phyloP scores from a whole-genome alignment of 2,797 vertebrate genomes.

The Macropodus opercularis region DNA sequence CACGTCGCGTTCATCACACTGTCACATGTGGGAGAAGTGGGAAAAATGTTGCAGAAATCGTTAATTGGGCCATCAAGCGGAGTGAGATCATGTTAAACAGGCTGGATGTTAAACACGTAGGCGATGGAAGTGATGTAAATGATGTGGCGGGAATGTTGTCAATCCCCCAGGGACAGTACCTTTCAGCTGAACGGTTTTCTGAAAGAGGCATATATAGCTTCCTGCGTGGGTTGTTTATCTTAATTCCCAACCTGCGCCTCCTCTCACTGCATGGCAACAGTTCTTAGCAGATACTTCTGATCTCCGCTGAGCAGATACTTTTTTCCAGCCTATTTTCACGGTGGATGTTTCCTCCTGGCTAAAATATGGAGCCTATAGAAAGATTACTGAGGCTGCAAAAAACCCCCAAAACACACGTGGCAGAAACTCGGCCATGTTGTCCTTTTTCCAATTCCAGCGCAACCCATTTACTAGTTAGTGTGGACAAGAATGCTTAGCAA shows the following conservation, averaged over 20 bases:
- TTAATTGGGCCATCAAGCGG: slow-evolving; percentile 23
- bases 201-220: slow-evolving; percentile 51
- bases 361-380: slow-evolving; percentile 16
- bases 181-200: too few species aligned
- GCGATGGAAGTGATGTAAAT: slow-evolving; percentile 32
- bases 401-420: not conserved
- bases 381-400: slow-evolving; percentile 8
- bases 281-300: slow-evolving; percentile 48
- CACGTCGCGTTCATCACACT: slow-evolving; percentile 14
- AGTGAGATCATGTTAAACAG: slow-evolving; percentile 31
- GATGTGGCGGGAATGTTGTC: slow-evolving; percentile 30
- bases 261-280: slow-evolving; percentile 59
- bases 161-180: slow-evolving; percentile 22
- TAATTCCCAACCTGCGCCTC: slow-evolving; percentile 49
- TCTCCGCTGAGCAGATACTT: slow-evolving; percentile 42
- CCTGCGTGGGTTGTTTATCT: slow-evolving; percentile 70
- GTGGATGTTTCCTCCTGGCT: slow-evolving; percentile 27
- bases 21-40: slow-evolving; percentile 2
- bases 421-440: slow-evolving; percentile 18
- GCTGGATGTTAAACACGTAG: slow-evolving; percentile 35
- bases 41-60: slow-evolving; percentile 1
- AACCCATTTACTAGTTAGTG: slow-evolving; percentile 30
- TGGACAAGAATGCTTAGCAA: slow-evolving; percentile 44
- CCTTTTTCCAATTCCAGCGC: slow-evolving; percentile 28
- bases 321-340: slow-evolving; percentile 49